These are phyloP conservation scores for Deilephila elpenor DNA, from an alignment of 2,888 invertebrate genomes.

Conservation along the genomic window DNA sequence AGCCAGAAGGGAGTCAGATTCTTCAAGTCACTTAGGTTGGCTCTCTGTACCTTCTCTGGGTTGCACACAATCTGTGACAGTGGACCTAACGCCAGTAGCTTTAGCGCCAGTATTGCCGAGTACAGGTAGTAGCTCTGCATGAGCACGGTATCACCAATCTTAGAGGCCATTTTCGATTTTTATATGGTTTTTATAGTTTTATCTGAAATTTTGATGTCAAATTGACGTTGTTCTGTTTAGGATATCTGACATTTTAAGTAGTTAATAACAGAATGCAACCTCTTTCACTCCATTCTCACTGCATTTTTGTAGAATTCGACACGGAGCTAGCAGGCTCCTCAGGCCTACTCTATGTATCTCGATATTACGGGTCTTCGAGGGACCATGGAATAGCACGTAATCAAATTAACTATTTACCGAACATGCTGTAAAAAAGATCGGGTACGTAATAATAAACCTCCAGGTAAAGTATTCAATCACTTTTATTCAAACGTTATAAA, in stretches of 20 bases:
- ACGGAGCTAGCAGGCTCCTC: no score
- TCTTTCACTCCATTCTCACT: background rate
- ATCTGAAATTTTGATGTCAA: background rate
- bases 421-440: no score
- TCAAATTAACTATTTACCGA: no score
- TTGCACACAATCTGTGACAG: conserved; percentile 50
- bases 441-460: no score
- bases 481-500: background rate
- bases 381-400: no score
- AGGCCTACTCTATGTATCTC: no score
- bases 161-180: background rate
- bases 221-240: background rate
- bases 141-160: conserved; percentile 18
- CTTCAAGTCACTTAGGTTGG: conserved; percentile 62
- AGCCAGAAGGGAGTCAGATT: conserved; percentile 67
- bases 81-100: conserved; percentile 51
- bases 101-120: conserved; percentile 45
- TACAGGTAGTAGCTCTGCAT: conserved; percentile 47
- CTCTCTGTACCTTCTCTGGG: conserved; percentile 55
- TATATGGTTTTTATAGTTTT: background rate
- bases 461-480: no score
- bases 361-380: no score
- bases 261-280: background rate
- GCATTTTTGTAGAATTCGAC: no score
- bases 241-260: background rate